Conservation (phyloP, 2,888 invertebrate genomes). For the Caenorhabditis sulstoni region DNA sequence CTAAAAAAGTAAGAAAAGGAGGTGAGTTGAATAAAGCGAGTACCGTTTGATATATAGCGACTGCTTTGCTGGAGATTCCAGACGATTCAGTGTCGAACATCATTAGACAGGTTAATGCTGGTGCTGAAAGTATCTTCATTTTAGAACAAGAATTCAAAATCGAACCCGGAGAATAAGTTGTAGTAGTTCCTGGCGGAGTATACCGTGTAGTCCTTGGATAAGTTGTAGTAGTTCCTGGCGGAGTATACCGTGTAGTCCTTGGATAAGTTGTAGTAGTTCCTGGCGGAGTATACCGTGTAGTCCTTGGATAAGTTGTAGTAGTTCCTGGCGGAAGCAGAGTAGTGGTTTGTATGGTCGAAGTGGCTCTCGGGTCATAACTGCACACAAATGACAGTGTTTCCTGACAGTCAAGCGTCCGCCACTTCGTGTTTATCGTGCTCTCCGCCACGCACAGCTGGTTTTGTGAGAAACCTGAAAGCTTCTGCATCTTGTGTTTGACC, state of each 20-base stretch:
- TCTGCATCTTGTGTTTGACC: neutral
- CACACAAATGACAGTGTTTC: slow-evolving; percentile 17
- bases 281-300: no score
- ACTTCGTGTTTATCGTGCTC: slow-evolving; percentile 32
- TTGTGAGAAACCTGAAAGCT: slow-evolving; percentile 20
- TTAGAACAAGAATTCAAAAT: no score
- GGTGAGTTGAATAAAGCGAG: neutral
- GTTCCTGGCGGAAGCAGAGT: no score
- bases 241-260: no score
- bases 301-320: no score
- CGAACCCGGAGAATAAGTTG: no score
- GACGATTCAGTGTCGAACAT: slow-evolving; percentile 31
- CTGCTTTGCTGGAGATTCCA: slow-evolving; percentile 2
- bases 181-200: no score
- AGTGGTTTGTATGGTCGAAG: no score
- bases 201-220: no score
- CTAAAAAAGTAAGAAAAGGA: slow-evolving; percentile 3
- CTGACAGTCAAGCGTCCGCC: slow-evolving; percentile 15
- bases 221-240: no score
- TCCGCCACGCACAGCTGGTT: slow-evolving; percentile 20
- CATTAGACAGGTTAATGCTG: slow-evolving; percentile 33
- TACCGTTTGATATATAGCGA: slow-evolving; percentile 11
- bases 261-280: no score
- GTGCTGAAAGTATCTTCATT: slow-evolving; percentile 6
- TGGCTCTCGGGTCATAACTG: slow-evolving; percentile 33